Evolutionary conservation across 1,140 invertebrate species (phyloP).

Genomic region (Lucilia sericata): DNA sequence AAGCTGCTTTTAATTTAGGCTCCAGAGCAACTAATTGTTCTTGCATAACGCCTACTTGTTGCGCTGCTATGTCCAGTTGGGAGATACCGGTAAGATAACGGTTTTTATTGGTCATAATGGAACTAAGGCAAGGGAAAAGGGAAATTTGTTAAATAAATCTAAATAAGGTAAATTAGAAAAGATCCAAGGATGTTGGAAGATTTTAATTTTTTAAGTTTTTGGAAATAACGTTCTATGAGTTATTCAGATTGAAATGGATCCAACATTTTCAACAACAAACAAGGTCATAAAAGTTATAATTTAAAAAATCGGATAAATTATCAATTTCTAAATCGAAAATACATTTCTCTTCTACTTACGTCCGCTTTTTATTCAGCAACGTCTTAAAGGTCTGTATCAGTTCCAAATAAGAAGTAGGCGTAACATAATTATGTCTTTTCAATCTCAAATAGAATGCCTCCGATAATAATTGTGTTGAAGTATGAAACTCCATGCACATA

Average conservation of each 20-base stretch:
- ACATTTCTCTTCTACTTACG: constrained; percentile 69
- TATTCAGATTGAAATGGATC: no score
- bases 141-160: not conserved
- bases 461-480: constrained; percentile 83
- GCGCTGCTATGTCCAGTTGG: constrained; percentile 85
- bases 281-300: no score
- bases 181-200: no score
- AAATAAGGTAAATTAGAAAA: no score
- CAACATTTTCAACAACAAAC: no score
- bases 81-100: constrained; percentile 90
- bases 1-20: constrained; percentile 88
- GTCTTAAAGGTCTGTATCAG: constrained; percentile 91
- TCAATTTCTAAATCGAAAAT: not conserved
- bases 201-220: no score
- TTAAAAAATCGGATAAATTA: no score
- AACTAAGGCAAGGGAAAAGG: constrained; percentile 59
- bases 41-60: constrained; percentile 88
- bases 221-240: no score
- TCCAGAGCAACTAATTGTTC: constrained; percentile 85
- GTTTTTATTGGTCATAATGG: constrained; percentile 72
- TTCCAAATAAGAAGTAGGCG: constrained; percentile 94
- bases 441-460: constrained; percentile 78
- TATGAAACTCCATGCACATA: constrained; percentile 93
- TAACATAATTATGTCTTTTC: constrained; percentile 88
- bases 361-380: constrained; percentile 82